Evolutionary conservation across 2,797 vertebrate species (phyloP).

Genomic region (Phrynocephalus guinanensis): DNA sequence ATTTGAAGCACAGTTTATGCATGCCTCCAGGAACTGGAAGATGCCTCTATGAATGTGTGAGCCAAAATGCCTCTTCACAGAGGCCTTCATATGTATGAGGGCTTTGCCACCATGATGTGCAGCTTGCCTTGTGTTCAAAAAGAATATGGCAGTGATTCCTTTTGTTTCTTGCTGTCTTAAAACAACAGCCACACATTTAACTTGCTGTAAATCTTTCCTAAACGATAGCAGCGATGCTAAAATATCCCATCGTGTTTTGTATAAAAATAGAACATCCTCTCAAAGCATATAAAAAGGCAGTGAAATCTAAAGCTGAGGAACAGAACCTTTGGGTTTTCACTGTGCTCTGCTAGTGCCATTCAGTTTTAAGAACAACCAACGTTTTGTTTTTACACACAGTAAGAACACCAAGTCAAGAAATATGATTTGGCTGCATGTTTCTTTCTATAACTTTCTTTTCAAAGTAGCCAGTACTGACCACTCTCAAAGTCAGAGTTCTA

Average conservation of each 20-base stretch:
- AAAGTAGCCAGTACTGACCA: slow-evolving; percentile 26
- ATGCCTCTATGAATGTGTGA: slow-evolving; percentile 24
- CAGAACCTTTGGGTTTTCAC: background rate
- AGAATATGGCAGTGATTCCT: slow-evolving; percentile 28
- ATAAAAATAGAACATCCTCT: slow-evolving; percentile 13
- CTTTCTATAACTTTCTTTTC: slow-evolving; percentile 8
- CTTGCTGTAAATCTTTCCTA: slow-evolving; percentile 35
- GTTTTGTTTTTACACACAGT: background rate
- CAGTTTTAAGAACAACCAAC: slow-evolving; percentile 9
- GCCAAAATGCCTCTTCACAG: slow-evolving; percentile 50
- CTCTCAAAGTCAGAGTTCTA: slow-evolving; percentile 22
- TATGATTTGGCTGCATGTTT: slow-evolving; percentile 6
- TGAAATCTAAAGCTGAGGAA: slow-evolving; percentile 5
- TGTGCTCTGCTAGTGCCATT: background rate
- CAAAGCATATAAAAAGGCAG: slow-evolving; percentile 22
- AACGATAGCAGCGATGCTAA: slow-evolving; percentile 7
- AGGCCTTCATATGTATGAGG: slow-evolving; percentile 22
- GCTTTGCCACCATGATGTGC: background rate
- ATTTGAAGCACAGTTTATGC: slow-evolving; percentile 54
- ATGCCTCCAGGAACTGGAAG: slow-evolving; percentile 58
- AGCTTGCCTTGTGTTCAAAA: background rate
- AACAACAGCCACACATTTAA: background rate
- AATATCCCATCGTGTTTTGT: background rate
- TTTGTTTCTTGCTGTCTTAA: slow-evolving; percentile 2
- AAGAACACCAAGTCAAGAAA: background rate